A percentile compares a stretch with the other conserved stretches of the same genome.
phyloP scores from a whole-genome alignment of 1,140 invertebrate species.

The Eriosoma lanigerum region DNA sequence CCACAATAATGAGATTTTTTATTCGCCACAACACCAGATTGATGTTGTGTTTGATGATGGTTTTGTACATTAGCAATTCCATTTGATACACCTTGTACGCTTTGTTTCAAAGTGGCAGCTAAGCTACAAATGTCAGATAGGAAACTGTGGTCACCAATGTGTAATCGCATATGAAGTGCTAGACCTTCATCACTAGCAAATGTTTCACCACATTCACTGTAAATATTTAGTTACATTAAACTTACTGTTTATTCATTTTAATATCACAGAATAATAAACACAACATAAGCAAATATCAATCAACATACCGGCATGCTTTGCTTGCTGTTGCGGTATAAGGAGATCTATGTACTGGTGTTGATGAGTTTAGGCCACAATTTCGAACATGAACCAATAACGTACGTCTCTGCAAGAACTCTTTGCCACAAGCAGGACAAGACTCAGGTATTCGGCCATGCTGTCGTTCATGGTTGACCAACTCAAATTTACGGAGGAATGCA shows the following conservation, averaged over 20 bases:
- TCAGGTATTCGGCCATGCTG: constrained; percentile 78
- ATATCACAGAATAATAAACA: not conserved
- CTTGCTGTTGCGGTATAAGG: constrained; percentile 54
- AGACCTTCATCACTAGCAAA: constrained; percentile 73
- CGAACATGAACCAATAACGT: constrained; percentile 70
- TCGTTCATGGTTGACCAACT: constrained; percentile 78
- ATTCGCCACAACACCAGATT: constrained; percentile 56
- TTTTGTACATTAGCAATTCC: constrained; percentile 55
- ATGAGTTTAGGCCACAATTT: constrained; percentile 54
- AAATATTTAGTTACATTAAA: constrained; percentile 52
- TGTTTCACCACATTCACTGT: constrained; percentile 67
- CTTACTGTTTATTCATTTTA: not conserved
- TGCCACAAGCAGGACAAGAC: constrained; percentile 76
- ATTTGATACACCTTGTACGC: constrained; percentile 55
- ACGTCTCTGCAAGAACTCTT: constrained; percentile 80
- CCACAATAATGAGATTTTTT: constrained; percentile 78
- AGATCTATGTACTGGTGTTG: constrained; percentile 50
- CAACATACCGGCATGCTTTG: constrained; percentile 59
- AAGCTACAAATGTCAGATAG: constrained; percentile 82
- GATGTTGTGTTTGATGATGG: constrained; percentile 56
- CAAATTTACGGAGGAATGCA: constrained; percentile 80
- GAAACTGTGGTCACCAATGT: constrained; percentile 79
- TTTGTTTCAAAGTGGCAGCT: constrained; percentile 69
- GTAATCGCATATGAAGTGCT: constrained; percentile 75
- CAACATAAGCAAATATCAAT: too few species aligned